phyloP scores from a whole-genome alignment of 2,113 vertebrate species.

The Lepus europaeus region DNA sequence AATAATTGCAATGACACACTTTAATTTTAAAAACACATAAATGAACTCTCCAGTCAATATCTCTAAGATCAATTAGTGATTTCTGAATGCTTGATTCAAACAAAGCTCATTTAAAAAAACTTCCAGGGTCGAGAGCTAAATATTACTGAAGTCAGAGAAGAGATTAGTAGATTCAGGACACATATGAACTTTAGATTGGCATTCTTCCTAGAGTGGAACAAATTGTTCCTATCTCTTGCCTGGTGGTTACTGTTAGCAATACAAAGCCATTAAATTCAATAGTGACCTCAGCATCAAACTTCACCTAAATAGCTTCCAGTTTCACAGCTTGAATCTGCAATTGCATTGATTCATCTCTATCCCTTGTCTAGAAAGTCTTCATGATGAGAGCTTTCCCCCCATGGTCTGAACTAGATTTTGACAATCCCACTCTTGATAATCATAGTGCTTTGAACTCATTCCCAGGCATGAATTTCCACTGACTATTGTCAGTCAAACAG shows the following conservation, averaged over 20 bases:
- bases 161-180: constrained; percentile 46
- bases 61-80: background rate
- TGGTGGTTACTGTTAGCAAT: constrained; percentile 70
- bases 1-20: background rate
- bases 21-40: constrained; percentile 29
- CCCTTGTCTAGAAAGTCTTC: constrained; percentile 56
- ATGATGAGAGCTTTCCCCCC: constrained; percentile 60
- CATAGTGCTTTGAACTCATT: constrained; percentile 78
- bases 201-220: constrained; percentile 62
- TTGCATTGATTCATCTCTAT: constrained; percentile 66
- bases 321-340: constrained; percentile 73
- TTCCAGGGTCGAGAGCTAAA: constrained; percentile 52
- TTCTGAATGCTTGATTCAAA: constrained; percentile 58
- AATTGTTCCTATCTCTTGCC: constrained; percentile 71
- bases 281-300: constrained; percentile 71
- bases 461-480: constrained; percentile 71
- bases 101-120: constrained; percentile 52
- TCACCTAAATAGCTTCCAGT: constrained; percentile 73
- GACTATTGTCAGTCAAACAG: constrained; percentile 71
- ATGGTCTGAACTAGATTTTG: constrained; percentile 71
- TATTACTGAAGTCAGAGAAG: background rate
- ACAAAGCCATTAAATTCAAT: constrained; percentile 67
- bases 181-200: constrained; percentile 56
- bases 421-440: constrained; percentile 67
- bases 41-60: background rate